Evolutionary conservation across 2,113 vertebrate genomes (phyloP).

Genomic region (Megalops atlanticus): DNA sequence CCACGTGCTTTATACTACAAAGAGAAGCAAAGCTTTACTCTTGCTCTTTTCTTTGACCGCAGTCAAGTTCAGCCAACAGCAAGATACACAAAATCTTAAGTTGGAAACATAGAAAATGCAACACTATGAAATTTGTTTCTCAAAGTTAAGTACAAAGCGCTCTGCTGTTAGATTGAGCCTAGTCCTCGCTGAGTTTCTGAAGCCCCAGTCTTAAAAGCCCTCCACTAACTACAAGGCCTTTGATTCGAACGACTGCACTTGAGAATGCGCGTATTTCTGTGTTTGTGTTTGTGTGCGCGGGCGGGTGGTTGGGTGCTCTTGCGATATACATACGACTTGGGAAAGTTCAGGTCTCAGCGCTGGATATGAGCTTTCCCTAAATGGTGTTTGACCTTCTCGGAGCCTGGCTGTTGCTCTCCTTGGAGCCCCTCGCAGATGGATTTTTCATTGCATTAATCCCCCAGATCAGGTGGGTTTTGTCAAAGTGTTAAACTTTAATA

Average conservation of each 20-base stretch:
- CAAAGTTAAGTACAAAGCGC: not conserved
- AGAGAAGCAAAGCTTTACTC: not conserved
- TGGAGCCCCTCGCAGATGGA: slow-evolving; percentile 62
- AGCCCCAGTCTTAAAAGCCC: not conserved
- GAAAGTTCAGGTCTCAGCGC: slow-evolving; percentile 48
- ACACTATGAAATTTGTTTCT: not conserved
- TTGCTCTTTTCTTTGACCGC: not conserved
- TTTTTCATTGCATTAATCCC: slow-evolving; percentile 74
- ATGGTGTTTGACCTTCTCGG: slow-evolving; percentile 65
- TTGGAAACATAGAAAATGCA: not conserved
- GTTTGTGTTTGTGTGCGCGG: not conserved
- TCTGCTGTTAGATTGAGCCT: not conserved
- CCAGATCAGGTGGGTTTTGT: slow-evolving; percentile 80
- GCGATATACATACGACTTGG: slow-evolving; percentile 16
- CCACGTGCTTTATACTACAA: not conserved
- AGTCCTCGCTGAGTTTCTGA: not conserved
- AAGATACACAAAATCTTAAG: not conserved
- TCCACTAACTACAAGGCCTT: not conserved
- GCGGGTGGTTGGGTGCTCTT: not conserved
- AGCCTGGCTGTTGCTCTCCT: slow-evolving; percentile 61
- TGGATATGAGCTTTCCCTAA: slow-evolving; percentile 67
- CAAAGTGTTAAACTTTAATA: slow-evolving; percentile 80
- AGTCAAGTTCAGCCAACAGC: not conserved
- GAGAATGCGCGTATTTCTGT: not conserved
- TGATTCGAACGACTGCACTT: not conserved